Evolutionary conservation across 1,140 invertebrate species (phyloP), one percentile per base, ranked within the genome.

Genomic region (Psilanteris sp.): DNA sequence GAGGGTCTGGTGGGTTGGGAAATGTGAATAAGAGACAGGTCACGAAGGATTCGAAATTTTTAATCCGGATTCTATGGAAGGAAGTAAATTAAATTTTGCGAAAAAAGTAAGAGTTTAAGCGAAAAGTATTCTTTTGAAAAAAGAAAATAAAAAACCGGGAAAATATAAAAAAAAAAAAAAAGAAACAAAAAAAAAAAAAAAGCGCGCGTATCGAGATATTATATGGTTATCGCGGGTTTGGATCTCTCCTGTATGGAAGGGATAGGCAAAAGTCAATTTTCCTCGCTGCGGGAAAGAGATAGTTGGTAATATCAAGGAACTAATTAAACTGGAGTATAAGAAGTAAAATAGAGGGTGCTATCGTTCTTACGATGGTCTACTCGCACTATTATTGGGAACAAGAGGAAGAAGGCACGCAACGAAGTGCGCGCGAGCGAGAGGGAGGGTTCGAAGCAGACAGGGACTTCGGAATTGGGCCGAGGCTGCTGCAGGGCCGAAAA

Each of bases 261-360:
- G 55, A 57, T 59, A 11, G 50, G 43, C 15, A 13, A 39, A 54
- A 57, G 66, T 44, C 22, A 72, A 32, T 76, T 81, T 62, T 74
- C 39, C 76, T 68, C 67, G 16, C 77, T 79, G 75, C 36, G 39
- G 48, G 76, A 70, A 57, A 37, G 59, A 85, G 82, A 86, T 85
- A 85, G 79, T 68, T 41, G 62, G 79, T 77, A 86, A 85, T 86
- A 85, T 86, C 80, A 74, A 66, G 41, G 74, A 85, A 85, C 84
- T 85, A 86, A 85, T 86, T 86, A 86, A 86, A 86, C 83, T 82
- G 72, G 61, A 78, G 80, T 79, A 81, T 84, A 82, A 85, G 80
- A 85, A 85, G 83, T 85, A 81, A 84, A 86, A 84, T 81, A 82
- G 80, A 81, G 75, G 73, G 59, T 52, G 66, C 79, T 81, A 81